Conservation (phyloP, 64 coral and sea anemone genomes). For the Stylophora pistillata region DNA sequence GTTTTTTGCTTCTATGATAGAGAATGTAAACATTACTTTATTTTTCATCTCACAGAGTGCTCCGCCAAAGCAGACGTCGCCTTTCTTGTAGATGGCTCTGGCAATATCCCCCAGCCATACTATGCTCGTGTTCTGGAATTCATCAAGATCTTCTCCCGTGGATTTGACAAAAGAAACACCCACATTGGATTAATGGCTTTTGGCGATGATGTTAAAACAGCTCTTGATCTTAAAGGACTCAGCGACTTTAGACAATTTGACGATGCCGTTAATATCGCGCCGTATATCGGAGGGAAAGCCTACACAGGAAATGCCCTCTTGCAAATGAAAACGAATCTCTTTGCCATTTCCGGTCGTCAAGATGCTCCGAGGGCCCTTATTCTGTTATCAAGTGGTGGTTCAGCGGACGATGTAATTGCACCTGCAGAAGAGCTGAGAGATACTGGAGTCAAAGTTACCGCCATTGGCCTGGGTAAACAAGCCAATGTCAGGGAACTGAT, state of each 20-base stretch:
- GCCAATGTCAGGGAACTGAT: slow-evolving; percentile 70
- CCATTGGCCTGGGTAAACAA: slow-evolving; percentile 62
- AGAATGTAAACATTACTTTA: no score
- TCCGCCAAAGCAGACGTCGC: slow-evolving; percentile 60
- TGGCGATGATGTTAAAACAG: slow-evolving; percentile 51
- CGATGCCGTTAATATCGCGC: slow-evolving; percentile 37
- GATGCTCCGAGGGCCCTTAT: slow-evolving; percentile 42
- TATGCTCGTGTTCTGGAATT: slow-evolving; percentile 65
- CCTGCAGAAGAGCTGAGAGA: slow-evolving; percentile 53
- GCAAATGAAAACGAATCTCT: slow-evolving; percentile 45
- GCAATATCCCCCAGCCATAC: slow-evolving; percentile 62
- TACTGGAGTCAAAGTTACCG: slow-evolving; percentile 54
- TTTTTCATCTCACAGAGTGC: slow-evolving; percentile 39
- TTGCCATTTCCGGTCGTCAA: slow-evolving; percentile 38
- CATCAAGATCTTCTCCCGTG: slow-evolving; percentile 51
- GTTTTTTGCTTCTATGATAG: no score
- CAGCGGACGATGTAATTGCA: slow-evolving; percentile 44
- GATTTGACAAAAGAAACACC: slow-evolving; percentile 37
- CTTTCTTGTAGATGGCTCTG: slow-evolving; percentile 68
- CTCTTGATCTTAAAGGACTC: slow-evolving; percentile 34
- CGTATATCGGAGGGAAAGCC: slow-evolving; percentile 61
- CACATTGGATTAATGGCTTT: slow-evolving; percentile 59
- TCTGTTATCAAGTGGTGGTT: slow-evolving; percentile 58
- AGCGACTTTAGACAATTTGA: slow-evolving; percentile 26
- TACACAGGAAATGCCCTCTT: slow-evolving; percentile 54